A percentile compares a stretch with the other conserved stretches of the same genome.
phyloP scores from a whole-genome alignment of 2,888 invertebrate genomes.

The Prenolepis imparis region DNA sequence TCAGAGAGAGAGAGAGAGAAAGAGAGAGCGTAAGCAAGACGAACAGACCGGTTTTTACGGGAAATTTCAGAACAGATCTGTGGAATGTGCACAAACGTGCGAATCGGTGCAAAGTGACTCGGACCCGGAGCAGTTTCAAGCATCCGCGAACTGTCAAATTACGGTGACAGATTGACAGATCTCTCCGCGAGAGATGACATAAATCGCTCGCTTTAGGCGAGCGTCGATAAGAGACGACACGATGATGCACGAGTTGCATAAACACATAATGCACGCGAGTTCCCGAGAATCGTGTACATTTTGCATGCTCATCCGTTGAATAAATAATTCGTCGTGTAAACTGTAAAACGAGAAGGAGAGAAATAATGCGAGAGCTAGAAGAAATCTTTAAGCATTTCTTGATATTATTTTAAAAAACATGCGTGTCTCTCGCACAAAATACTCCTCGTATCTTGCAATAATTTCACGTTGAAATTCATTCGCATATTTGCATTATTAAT shows the following conservation, averaged over 20 bases:
- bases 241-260: neutral
- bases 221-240: neutral
- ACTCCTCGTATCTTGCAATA: neutral
- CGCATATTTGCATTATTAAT: neutral
- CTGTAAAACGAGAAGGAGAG: neutral
- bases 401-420: neutral
- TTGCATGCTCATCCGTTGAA: neutral
- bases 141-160: neutral
- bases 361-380: neutral
- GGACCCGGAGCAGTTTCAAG: too few species aligned
- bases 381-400: neutral
- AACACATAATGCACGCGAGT: constrained; percentile 9
- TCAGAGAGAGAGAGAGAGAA: neutral
- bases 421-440: neutral
- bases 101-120: neutral
- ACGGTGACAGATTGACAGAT: neutral
- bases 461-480: neutral
- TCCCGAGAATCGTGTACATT: neutral
- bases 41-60: neutral
- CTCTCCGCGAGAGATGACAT: neutral
- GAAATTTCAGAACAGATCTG: neutral
- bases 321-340: neutral
- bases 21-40: neutral
- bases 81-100: neutral
- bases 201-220: neutral